Conservation (phyloP, 2,888 invertebrate species). For the Malachius bipustulatus region DNA sequence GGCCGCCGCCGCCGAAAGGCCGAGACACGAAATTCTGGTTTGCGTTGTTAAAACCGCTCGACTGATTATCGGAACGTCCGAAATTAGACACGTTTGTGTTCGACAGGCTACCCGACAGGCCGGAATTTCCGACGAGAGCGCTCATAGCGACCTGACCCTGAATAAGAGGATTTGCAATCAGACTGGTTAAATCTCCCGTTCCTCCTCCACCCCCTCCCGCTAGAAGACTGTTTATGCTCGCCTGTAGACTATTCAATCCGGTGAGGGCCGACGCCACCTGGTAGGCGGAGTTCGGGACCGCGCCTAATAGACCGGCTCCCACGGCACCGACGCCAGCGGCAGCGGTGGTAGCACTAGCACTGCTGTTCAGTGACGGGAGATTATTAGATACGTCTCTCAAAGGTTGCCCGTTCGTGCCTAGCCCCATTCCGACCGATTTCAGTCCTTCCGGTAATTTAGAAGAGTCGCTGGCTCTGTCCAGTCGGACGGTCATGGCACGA, state of each 20-base stretch:
- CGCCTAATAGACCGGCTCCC: conserved; percentile 44
- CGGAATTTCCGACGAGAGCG: neutral
- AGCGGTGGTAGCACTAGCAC: neutral
- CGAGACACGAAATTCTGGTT: neutral
- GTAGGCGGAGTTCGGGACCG: conserved; percentile 42
- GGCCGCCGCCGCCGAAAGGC: neutral
- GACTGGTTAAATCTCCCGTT: conserved; percentile 27
- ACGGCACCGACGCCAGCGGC: conserved; percentile 15
- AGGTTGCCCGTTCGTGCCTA: conserved; percentile 87
- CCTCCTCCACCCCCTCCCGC: conserved; percentile 14
- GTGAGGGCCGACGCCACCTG: conserved; percentile 40
- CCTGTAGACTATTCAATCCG: conserved; percentile 41
- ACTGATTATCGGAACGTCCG: no score
- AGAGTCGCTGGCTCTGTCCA: conserved; percentile 74
- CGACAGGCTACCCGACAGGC: neutral
- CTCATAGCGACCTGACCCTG: no score
- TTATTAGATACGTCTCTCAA: conserved; percentile 74
- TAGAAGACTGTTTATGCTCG: conserved; percentile 34
- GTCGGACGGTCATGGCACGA: conserved; percentile 85
- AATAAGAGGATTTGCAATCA: conserved; percentile 27
- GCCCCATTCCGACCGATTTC: conserved; percentile 83
- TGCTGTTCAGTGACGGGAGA: conserved; percentile 34
- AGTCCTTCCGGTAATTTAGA: conserved; percentile 80
- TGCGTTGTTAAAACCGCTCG: neutral
- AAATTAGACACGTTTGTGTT: no score